Evolutionary conservation across 1,140 invertebrate genomes (phyloP).

Genomic region (Oedothorax gibbosus): DNA sequence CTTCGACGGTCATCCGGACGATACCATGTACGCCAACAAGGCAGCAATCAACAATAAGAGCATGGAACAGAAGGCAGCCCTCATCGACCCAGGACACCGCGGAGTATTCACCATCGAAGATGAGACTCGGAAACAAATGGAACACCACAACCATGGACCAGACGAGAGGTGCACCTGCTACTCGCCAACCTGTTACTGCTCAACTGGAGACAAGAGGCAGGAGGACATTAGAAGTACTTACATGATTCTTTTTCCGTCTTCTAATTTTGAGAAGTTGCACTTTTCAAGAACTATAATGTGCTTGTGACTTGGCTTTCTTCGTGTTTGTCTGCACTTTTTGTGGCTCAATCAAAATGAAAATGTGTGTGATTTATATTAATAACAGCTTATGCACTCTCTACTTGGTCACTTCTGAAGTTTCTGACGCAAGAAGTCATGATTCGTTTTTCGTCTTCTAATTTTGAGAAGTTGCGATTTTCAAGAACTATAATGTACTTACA

Average conservation of each 20-base stretch:
- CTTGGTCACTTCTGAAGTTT: no score
- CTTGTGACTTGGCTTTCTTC: not conserved
- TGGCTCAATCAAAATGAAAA: not conserved
- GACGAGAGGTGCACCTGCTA: constrained; percentile 28
- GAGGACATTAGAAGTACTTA: constrained; percentile 5
- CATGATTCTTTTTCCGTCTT: constrained; percentile 13
- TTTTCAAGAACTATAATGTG: not conserved
- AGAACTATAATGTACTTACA: not conserved
- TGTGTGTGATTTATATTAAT: no score
- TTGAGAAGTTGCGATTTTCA: constrained; percentile 1
- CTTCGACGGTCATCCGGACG: constrained; percentile 17
- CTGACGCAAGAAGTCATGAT: not conserved
- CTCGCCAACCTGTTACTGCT: constrained; percentile 42
- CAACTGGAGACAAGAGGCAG: constrained; percentile 36
- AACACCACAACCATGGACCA: constrained; percentile 8
- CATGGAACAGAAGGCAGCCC: constrained; percentile 40
- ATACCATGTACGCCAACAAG: constrained; percentile 33
- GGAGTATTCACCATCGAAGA: constrained; percentile 44
- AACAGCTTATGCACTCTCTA: no score
- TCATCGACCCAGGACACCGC: not conserved
- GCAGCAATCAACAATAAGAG: constrained; percentile 31
- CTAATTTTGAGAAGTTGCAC: not conserved
- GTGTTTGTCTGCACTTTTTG: not conserved
- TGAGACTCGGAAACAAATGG: not conserved
- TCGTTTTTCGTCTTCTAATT: constrained; percentile 7